These are phyloP conservation scores for Ispidina lecontei DNA, from an alignment of 2,797 vertebrate species.

Conservation along the genomic window DNA sequence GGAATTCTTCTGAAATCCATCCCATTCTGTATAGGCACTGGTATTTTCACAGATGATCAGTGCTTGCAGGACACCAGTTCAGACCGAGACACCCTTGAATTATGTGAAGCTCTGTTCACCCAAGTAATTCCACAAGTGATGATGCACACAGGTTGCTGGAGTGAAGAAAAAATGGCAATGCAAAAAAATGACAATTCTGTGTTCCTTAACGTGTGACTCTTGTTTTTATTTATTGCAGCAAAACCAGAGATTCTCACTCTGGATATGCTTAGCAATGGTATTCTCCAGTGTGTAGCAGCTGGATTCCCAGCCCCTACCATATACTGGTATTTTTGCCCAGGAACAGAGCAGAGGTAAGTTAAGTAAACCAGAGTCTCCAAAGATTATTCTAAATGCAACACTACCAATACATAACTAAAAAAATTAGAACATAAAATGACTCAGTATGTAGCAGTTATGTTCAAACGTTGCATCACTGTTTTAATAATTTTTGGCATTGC, in stretches of 20 bases:
- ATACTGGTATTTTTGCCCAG: slow-evolving; percentile 94
- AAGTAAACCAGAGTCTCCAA: neutral
- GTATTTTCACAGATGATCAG: neutral
- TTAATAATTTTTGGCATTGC: neutral
- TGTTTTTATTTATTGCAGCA: slow-evolving; percentile 77
- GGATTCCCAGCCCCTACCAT: slow-evolving; percentile 93
- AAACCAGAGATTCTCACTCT: slow-evolving; percentile 91
- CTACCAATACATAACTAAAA: neutral
- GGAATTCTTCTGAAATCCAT: neutral
- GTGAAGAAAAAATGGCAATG: neutral
- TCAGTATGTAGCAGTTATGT: neutral
- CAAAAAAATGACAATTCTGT: neutral
- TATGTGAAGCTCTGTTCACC: neutral
- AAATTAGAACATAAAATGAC: neutral
- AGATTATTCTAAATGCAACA: neutral
- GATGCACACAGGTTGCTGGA: neutral
- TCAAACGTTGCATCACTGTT: neutral
- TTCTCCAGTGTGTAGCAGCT: slow-evolving; percentile 91
- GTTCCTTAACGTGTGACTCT: neutral
- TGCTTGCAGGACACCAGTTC: neutral
- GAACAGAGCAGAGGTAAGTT: slow-evolving; percentile 88
- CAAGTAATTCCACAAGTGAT: neutral
- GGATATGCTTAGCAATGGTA: slow-evolving; percentile 86
- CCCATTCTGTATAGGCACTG: neutral
- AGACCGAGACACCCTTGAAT: neutral